Evolutionary conservation across 2,797 vertebrate species (phyloP).

Genomic region (Brachyalestes nurse): DNA sequence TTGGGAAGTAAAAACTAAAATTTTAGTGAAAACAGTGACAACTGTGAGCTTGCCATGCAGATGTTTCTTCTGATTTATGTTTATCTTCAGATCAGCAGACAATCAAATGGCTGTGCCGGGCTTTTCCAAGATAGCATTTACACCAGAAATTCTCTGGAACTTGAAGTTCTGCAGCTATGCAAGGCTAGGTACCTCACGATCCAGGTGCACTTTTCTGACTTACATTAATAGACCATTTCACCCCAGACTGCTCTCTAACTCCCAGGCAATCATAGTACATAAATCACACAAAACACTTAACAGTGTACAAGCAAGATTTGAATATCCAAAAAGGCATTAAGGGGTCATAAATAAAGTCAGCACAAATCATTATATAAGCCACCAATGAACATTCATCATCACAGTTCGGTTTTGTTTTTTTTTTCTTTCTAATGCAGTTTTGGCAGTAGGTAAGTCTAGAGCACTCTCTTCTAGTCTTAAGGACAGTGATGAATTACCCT

Average conservation of each 20-base stretch:
- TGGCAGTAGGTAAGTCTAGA: not conserved
- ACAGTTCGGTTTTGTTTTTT: not conserved
- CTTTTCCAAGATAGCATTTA: not conserved
- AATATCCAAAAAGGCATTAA: not conserved
- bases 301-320: not conserved
- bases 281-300: not conserved
- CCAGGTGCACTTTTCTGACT: slow-evolving; percentile 9
- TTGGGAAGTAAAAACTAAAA: not conserved
- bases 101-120: not conserved
- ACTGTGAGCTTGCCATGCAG: not conserved
- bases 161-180: not conserved
- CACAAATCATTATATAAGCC: not conserved
- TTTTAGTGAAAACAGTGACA: not conserved
- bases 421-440: not conserved
- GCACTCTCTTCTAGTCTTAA: not conserved
- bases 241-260: not conserved
- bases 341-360: not conserved
- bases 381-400: not conserved
- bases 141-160: not conserved
- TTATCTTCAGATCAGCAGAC: not conserved
- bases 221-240: slow-evolving; percentile 5
- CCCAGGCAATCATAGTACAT: not conserved
- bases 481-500: slow-evolving; percentile 22
- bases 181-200: not conserved
- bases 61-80: not conserved